Evolutionary conservation across 2,113 vertebrate genomes (phyloP), one percentile per base, ranked within the genome.

Genomic region (Erythrocebus patas): DNA sequence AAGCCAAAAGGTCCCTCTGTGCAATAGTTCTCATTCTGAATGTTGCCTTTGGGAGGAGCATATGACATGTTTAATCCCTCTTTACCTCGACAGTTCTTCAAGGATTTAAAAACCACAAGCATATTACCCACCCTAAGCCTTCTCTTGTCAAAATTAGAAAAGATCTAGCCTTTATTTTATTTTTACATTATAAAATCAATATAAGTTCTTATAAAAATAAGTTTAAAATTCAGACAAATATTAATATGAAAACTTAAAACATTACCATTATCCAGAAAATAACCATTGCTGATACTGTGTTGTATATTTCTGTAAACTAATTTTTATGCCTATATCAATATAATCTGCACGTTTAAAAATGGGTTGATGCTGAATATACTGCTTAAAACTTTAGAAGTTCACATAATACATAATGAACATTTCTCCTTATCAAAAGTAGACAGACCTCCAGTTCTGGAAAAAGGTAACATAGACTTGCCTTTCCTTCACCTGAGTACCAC

Each of bases 31-130:
- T 95, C 27, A 1, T 52, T 95, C 50, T 92, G 50, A 96, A 94
- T 96, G 84, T 94, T 88, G 64, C 81, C 70, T 81, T 73, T 90
- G 88, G 92, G 86, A 88, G 72, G 90, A 95, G 23, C 4, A 27
- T 11, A 48, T 93, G 84, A 85, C 48, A 50, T 72, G 16, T 32
- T 50, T 81, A 97, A 93, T 96, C 40, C 50, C 81, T 91, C 70
- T 93, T 96, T 57, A 96, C 66, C 82, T 80, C 83, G 84, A 78
- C n/a, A 92, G 79, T n/a, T 87, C 90, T 91, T 96, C 38, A 80
- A 94, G 72, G 79, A 92, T 89, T 90, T 83, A 79, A 84, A 96
- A 97, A 86, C 92, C 73, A 55, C 95, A 97, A 88, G 57, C 13
- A 48, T 72, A 43, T 89, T 70, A 82, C n/a, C 14, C 35, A 89